A percentile compares a stretch with the other conserved stretches of the same genome.
These are phyloP conservation scores for Zhuqinia jingwanae DNA, from an alignment of 2,888 invertebrate species.

Conservation along the genomic window DNA sequence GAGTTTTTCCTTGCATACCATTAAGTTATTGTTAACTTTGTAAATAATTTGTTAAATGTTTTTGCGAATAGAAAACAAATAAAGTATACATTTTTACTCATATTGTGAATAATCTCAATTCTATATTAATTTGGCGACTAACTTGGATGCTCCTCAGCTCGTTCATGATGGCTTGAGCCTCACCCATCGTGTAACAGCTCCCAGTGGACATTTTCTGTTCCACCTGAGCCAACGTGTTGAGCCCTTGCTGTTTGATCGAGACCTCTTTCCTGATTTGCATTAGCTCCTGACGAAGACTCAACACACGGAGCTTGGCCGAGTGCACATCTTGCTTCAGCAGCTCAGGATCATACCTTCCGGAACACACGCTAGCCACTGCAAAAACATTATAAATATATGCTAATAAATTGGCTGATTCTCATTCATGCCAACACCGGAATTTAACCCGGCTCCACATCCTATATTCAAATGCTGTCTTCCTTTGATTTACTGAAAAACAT, in stretches of 20 bases:
- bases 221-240: constrained; percentile 94
- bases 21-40: no score
- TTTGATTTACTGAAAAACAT: no score
- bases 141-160: constrained; percentile 95
- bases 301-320: constrained; percentile 93
- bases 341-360: constrained; percentile 96
- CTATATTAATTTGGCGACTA: no score
- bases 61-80: no score
- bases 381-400: constrained; percentile 47
- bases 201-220: constrained; percentile 93
- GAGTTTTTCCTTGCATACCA: no score
- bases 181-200: constrained; percentile 94
- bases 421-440: background rate
- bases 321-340: constrained; percentile 95
- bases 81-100: no score
- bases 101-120: no score
- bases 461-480: no score
- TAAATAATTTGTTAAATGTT: no score
- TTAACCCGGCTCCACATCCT: no score
- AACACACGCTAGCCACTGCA: constrained; percentile 90
- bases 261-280: constrained; percentile 96
- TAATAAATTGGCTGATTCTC: constrained; percentile 58
- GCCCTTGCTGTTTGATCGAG: constrained; percentile 94
- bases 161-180: constrained; percentile 97
- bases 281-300: constrained; percentile 92